These are phyloP conservation scores for Nothobranchius furzeri DNA, from an alignment of 2,113 vertebrate species.

Conservation along the genomic window DNA sequence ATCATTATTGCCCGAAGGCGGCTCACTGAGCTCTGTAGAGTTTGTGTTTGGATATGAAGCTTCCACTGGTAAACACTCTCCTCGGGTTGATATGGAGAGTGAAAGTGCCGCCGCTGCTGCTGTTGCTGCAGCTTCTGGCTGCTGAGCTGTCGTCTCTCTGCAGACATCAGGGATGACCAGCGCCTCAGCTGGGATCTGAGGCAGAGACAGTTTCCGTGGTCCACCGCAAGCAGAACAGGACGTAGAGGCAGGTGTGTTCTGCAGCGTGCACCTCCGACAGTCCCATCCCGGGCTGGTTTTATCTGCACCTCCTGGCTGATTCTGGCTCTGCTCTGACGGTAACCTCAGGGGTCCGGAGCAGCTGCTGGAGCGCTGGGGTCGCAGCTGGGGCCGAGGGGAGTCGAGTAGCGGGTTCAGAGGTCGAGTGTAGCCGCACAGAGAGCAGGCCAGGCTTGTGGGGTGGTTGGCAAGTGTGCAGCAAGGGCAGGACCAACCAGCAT, in stretches of 20 bases:
- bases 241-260: constrained; percentile 83
- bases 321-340: neutral
- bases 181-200: constrained; percentile 86
- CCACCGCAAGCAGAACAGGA: constrained; percentile 89
- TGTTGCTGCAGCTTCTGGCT: neutral
- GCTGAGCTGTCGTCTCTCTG: neutral
- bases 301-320: neutral
- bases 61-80: constrained; percentile 32
- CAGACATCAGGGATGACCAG: constrained; percentile 70
- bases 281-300: constrained; percentile 74
- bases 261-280: constrained; percentile 86
- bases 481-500: constrained; percentile 80
- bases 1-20: constrained; percentile 74
- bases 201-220: constrained; percentile 86
- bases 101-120: constrained; percentile 6
- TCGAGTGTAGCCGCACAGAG: constrained; percentile 75
- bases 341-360: constrained; percentile 72
- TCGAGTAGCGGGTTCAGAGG: constrained; percentile 23
- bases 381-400: neutral
- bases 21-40: neutral
- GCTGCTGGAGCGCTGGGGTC: constrained; percentile 56
- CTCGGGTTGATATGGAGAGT: constrained; percentile 18
- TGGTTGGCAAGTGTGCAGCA: constrained; percentile 87
- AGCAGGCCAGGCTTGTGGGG: constrained; percentile 77
- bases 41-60: neutral